phyloP scores from a whole-genome alignment of 2,113 vertebrate species.

The Cisticola juncidis region DNA sequence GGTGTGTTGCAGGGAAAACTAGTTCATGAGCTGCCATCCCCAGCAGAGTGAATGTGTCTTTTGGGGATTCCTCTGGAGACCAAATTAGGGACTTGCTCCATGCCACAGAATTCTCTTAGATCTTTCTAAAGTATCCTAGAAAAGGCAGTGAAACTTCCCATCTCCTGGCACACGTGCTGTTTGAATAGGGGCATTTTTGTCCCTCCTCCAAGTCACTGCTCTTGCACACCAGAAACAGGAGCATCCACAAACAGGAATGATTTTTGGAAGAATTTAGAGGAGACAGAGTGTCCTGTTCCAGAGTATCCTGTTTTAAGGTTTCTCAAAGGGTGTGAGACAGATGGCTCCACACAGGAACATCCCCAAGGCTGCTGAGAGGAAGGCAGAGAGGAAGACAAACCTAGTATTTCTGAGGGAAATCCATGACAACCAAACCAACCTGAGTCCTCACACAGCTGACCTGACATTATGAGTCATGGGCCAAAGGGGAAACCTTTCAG shows the following conservation, averaged over 20 bases:
- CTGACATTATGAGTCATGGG: not conserved
- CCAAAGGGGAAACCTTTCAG: not conserved
- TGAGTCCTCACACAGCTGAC: too few species aligned
- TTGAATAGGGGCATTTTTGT: not conserved
- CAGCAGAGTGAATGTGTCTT: not conserved
- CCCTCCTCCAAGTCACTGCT: not conserved
- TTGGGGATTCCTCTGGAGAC: not conserved
- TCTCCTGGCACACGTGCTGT: not conserved
- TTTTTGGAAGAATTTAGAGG: too few species aligned
- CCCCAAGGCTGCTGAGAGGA: too few species aligned
- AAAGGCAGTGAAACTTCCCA: not conserved
- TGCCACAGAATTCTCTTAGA: accelerated
- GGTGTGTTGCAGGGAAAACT: not conserved
- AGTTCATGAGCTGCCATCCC: accelerated
- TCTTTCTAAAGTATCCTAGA: not conserved
- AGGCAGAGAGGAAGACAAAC: too few species aligned
- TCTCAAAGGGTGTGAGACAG: too few species aligned
- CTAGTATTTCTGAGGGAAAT: too few species aligned
- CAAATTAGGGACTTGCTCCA: accelerated
- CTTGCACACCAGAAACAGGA: not conserved
- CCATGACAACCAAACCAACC: too few species aligned
- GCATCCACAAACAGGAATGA: accelerated
- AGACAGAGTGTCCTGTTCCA: too few species aligned
- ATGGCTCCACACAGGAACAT: too few species aligned
- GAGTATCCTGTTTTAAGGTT: too few species aligned